These are phyloP conservation scores for Tenualosa ilisha DNA, from an alignment of 2,797 vertebrate species.

Conservation along the genomic window DNA sequence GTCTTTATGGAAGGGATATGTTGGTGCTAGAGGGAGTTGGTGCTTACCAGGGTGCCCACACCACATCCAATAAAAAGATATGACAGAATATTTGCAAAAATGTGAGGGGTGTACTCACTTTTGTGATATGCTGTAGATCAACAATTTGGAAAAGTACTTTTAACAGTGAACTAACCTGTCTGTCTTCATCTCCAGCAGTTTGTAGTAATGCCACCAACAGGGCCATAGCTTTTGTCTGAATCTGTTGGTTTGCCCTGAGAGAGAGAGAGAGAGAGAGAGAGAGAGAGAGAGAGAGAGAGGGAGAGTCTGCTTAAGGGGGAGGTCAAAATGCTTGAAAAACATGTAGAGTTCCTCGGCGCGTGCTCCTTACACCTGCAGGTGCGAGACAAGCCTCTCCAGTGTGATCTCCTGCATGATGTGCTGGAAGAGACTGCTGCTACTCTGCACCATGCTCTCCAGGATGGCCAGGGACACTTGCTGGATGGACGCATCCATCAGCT, in stretches of 20 bases:
- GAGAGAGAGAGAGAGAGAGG: background rate
- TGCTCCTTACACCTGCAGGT: constrained; percentile 89
- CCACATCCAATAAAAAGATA: too few relatives aligned
- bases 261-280: background rate
- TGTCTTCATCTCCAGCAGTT: constrained; percentile 77
- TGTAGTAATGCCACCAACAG: constrained; percentile 90
- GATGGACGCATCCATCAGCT: constrained; percentile 80
- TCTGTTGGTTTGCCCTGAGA: constrained; percentile 84
- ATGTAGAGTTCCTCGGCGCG: background rate
- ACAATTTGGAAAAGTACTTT: background rate
- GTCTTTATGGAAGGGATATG: too few relatives aligned
- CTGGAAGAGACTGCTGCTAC: constrained; percentile 82
- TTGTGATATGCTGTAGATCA: too few relatives aligned
- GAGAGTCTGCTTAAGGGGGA: background rate
- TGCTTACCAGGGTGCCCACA: too few relatives aligned
- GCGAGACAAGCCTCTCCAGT: constrained; percentile 84
- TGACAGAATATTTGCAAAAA: too few relatives aligned
- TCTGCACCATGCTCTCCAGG: constrained; percentile 93
- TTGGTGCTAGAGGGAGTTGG: too few relatives aligned
- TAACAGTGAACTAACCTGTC: constrained; percentile 71
- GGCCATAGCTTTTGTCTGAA: constrained; percentile 97
- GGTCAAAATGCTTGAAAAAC: background rate
- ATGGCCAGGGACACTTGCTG: constrained; percentile 91
- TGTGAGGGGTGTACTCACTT: too few relatives aligned
- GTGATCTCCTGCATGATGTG: constrained; percentile 88